phyloP scores from a whole-genome alignment of 1,140 invertebrate species.

The Pseudoatta argentina region DNA sequence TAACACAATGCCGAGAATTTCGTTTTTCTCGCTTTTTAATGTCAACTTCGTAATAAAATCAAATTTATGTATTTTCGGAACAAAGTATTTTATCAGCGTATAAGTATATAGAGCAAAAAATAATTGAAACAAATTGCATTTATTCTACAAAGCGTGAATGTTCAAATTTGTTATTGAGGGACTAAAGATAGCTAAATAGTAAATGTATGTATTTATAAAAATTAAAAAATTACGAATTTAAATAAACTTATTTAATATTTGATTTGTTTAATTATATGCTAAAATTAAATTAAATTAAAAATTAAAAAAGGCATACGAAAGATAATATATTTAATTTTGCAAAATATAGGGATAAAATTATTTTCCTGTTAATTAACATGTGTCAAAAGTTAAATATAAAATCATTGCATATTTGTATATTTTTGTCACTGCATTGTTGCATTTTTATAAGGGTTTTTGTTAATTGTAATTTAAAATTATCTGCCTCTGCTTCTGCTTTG shows the following conservation, averaged over 20 bases:
- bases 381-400: neutral
- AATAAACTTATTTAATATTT: neutral
- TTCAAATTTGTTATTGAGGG: neutral
- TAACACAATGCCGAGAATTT: conserved; percentile 76
- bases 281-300: neutral
- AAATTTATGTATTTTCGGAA: conserved; percentile 29
- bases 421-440: neutral
- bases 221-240: neutral
- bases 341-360: neutral
- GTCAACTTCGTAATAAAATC: conserved; percentile 36
- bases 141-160: neutral
- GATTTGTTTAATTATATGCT: neutral
- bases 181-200: neutral
- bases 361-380: neutral
- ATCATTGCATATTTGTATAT: neutral
- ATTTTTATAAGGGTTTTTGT: neutral
- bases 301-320: neutral
- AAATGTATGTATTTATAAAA: neutral
- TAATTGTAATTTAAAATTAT: neutral
- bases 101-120: neutral
- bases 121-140: neutral
- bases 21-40: conserved; percentile 58
- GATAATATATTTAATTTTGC: neutral
- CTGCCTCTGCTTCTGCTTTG: neutral
- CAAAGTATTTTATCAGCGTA: neutral